Conservation (phyloP, 2,888 invertebrate species). For the Pomacea canaliculata region DNA sequence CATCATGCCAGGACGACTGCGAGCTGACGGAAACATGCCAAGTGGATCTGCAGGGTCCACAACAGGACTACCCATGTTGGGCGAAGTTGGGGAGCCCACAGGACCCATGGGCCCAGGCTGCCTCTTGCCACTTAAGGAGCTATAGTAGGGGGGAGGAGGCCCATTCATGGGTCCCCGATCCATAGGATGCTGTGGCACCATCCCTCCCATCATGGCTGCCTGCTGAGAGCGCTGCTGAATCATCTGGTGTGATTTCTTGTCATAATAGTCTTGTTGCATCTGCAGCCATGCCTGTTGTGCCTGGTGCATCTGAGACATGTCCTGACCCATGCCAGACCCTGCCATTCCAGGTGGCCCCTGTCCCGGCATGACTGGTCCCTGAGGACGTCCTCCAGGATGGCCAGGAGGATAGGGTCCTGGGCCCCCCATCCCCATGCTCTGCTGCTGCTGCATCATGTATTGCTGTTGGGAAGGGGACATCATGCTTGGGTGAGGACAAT, state of each 20-base stretch:
- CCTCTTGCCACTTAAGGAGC: conserved; percentile 60
- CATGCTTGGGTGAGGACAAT: conserved; percentile 46
- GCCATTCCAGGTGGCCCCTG: conserved; percentile 26
- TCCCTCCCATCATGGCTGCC: conserved; percentile 20
- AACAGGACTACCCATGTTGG: conserved; percentile 58
- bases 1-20: conserved; percentile 40
- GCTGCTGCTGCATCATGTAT: conserved; percentile 51
- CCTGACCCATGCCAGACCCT: conserved; percentile 16
- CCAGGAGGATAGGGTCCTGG: conserved; percentile 41
- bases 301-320: conserved; percentile 59
- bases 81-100: conserved; percentile 62
- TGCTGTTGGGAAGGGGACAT: conserved; percentile 45
- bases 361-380: conserved; percentile 14
- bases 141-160: conserved; percentile 61
- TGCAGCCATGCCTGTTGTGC: conserved; percentile 92
- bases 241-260: conserved; percentile 55
- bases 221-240: conserved; percentile 40
- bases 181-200: conserved; percentile 42
- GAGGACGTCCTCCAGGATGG: conserved; percentile 22
- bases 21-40: conserved; percentile 47
- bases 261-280: conserved; percentile 81
- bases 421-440: conserved; percentile 49
- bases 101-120: conserved; percentile 47
- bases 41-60: conserved; percentile 45
- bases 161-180: conserved; percentile 41